These are phyloP conservation scores for Ennomos erosarius DNA, from an alignment of 2,888 invertebrate genomes.

Conservation along the genomic window DNA sequence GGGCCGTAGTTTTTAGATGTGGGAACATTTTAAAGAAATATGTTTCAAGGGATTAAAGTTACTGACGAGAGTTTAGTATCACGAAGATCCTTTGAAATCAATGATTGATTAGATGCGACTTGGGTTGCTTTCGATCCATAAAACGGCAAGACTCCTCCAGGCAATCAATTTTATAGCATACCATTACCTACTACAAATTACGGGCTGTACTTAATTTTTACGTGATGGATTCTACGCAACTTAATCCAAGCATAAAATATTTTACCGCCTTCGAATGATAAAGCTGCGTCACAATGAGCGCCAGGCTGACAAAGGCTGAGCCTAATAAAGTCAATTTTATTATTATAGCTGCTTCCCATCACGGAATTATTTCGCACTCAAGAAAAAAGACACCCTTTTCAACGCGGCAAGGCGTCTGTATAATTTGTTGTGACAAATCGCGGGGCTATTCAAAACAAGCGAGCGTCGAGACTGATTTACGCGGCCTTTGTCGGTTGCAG, in stretches of 20 bases:
- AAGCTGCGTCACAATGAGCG: slow-evolving; percentile 30
- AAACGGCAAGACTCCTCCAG: no score
- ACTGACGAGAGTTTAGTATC: no score
- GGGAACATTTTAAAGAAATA: no score
- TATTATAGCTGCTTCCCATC: slow-evolving; percentile 45
- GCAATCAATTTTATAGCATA: slow-evolving; percentile 3
- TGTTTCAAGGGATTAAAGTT: no score
- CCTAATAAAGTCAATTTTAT: slow-evolving; percentile 54
- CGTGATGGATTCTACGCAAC: slow-evolving; percentile 16
- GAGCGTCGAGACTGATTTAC: slow-evolving; percentile 58
- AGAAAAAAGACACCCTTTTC: slow-evolving; percentile 59
- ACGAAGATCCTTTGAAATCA: no score
- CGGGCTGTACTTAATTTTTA: slow-evolving; percentile 21
- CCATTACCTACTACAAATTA: slow-evolving; percentile 3
- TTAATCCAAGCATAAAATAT: slow-evolving; percentile 32
- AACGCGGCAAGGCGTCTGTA: slow-evolving; percentile 62
- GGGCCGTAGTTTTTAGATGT: no score
- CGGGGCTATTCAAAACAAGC: slow-evolving; percentile 68
- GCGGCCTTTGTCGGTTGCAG: slow-evolving; percentile 45
- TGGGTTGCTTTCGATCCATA: no score
- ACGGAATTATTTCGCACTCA: slow-evolving; percentile 50
- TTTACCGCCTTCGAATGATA: slow-evolving; percentile 30
- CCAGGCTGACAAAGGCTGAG: slow-evolving; percentile 38
- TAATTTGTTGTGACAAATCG: slow-evolving; percentile 75
- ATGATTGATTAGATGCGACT: no score